A percentile compares a stretch with the other conserved stretches of the same genome.
Conservation (phyloP, 2,888 invertebrate species). For the Heliconius sara region DNA sequence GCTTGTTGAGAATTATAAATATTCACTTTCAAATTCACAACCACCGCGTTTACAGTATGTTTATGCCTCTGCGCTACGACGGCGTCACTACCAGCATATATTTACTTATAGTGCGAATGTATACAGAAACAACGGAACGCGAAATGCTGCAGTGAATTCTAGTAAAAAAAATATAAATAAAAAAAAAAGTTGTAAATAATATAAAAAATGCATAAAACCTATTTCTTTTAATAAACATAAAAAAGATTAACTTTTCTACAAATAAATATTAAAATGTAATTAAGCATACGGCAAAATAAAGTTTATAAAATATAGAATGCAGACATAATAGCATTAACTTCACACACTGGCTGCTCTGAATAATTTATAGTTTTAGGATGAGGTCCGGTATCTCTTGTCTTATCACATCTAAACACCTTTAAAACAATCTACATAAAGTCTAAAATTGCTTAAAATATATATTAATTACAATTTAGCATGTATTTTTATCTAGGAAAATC, state of each 20-base stretch:
- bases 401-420: constrained; percentile 11
- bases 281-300: constrained; percentile 18
- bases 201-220: neutral
- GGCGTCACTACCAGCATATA: no score
- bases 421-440: neutral
- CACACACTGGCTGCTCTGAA: constrained; percentile 29
- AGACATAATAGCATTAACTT: constrained; percentile 31
- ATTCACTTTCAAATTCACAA: no score
- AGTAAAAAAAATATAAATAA: no score
- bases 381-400: constrained; percentile 12
- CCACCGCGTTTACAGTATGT: no score
- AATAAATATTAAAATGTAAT: constrained; percentile 35
- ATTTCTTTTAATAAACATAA: neutral
- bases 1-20: no score
- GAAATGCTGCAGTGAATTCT: no score
- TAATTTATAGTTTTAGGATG: constrained; percentile 23
- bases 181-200: neutral
- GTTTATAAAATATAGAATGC: constrained; percentile 32
- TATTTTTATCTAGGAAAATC: neutral
- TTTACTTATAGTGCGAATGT: no score
- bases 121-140: no score
- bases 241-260: neutral
- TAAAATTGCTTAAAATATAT: neutral
- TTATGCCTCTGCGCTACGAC: no score
- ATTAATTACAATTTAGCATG: constrained; percentile 22